Evolutionary conservation across 1,140 invertebrate genomes (phyloP).

Genomic region (Zaprionus kolodkinae): DNA sequence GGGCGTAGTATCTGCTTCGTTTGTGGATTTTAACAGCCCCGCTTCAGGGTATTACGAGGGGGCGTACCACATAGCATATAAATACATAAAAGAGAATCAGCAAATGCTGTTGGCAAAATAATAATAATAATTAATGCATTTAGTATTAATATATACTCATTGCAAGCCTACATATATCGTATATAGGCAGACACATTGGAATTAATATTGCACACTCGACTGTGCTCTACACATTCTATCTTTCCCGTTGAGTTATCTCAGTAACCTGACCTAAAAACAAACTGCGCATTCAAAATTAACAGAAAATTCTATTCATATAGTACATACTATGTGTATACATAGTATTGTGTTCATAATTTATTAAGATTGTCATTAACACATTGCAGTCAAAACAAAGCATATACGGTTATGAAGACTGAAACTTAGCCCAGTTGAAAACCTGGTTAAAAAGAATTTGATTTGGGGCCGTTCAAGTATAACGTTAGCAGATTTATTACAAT

Average conservation of each 20-base stretch:
- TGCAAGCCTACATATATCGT: neutral
- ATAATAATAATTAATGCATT: slow-evolving; percentile 4
- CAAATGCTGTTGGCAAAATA: neutral
- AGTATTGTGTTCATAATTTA: neutral
- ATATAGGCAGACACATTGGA: neutral
- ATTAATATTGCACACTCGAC: neutral
- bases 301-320: neutral
- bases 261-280: slow-evolving; percentile 7
- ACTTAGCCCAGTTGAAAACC: neutral
- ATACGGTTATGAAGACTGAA: neutral
- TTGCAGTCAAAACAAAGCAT: neutral
- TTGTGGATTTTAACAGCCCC: neutral
- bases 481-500: no score
- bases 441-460: neutral
- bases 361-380: neutral
- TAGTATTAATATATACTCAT: slow-evolving; percentile 3
- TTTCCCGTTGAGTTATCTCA: neutral
- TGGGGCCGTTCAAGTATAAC: no score
- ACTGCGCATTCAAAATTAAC: neutral
- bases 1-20: neutral
- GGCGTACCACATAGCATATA: neutral
- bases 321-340: neutral
- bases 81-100: neutral
- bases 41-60: neutral
- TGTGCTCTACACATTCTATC: neutral